Percentiles rank a stretch among this genome's conserved stretches.
Conservation (phyloP, 2,113 vertebrate genomes). For the Psilopsiagon aymara region DNA sequence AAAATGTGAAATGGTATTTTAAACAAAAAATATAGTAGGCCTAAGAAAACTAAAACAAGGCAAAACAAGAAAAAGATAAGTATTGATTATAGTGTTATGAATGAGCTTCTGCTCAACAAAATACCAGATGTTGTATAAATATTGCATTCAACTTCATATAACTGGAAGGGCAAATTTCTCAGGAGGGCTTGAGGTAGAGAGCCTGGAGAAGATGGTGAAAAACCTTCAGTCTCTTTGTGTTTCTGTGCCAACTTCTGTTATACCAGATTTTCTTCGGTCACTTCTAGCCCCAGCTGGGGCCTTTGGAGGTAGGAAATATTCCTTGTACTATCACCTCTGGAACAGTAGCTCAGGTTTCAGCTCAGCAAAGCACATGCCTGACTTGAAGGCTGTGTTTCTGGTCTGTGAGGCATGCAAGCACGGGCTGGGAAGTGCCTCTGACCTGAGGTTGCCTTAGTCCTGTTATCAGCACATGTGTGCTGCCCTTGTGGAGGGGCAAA, state of each 20-base stretch:
- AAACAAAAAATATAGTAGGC: not conserved
- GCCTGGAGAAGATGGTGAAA: not conserved
- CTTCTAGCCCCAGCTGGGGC: not conserved
- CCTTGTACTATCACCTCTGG: not conserved
- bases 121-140: not conserved
- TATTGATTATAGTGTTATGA: not conserved
- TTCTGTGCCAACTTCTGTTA: not conserved
- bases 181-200: not conserved
- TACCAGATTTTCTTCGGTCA: not conserved
- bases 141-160: not conserved
- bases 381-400: not conserved
- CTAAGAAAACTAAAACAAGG: not conserved
- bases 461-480: not conserved
- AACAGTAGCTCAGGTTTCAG: not conserved
- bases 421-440: not conserved
- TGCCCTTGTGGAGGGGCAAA: not conserved
- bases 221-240: not conserved
- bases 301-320: not conserved
- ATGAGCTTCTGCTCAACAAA: not conserved
- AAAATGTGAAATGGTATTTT: not conserved
- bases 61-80: not conserved
- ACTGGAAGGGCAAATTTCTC: not conserved
- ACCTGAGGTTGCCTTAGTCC: not conserved
- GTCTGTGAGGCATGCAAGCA: fast-evolving
- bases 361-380: not conserved